A percentile compares a stretch with the other conserved stretches of the same genome.
These are phyloP conservation scores for Apocheima hispidaria DNA, from an alignment of 2,888 invertebrate species.

Conservation along the genomic window DNA sequence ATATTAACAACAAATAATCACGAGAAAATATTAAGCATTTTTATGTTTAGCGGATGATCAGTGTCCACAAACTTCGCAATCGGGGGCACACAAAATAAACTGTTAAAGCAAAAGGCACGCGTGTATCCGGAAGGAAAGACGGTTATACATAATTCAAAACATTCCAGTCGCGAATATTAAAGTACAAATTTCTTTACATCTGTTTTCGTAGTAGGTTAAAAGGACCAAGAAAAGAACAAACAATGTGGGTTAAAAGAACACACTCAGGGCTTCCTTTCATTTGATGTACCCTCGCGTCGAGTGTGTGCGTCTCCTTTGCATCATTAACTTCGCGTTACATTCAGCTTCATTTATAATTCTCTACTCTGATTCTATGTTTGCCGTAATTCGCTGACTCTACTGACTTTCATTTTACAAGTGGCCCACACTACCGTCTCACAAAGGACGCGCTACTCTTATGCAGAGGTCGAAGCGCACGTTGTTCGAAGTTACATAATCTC, in stretches of 20 bases:
- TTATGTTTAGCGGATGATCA: no score
- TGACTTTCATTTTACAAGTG: background rate
- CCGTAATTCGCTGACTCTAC: background rate
- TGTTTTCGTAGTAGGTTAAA: background rate
- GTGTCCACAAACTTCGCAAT: no score
- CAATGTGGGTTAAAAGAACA: conserved; percentile 5
- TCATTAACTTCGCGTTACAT: conserved; percentile 13
- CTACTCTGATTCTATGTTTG: background rate
- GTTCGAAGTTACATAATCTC: no score
- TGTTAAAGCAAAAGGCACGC: no score
- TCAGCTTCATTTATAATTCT: conserved; percentile 8
- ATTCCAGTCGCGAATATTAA: background rate
- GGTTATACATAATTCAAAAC: background rate
- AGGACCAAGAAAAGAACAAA: no score
- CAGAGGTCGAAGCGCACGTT: no score
- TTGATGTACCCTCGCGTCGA: background rate
- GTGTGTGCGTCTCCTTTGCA: conserved; percentile 12
- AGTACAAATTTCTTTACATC: background rate
- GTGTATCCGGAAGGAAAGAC: no score
- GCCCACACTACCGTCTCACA: no score
- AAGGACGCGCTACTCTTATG: no score
- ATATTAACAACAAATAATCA: no score
- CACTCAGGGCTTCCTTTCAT: background rate
- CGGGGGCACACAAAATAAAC: no score
- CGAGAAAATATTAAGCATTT: no score